Base-by-base conservation (phyloP, 2,888 invertebrate genomes). In the Cataglyphis cursor region DNA sequence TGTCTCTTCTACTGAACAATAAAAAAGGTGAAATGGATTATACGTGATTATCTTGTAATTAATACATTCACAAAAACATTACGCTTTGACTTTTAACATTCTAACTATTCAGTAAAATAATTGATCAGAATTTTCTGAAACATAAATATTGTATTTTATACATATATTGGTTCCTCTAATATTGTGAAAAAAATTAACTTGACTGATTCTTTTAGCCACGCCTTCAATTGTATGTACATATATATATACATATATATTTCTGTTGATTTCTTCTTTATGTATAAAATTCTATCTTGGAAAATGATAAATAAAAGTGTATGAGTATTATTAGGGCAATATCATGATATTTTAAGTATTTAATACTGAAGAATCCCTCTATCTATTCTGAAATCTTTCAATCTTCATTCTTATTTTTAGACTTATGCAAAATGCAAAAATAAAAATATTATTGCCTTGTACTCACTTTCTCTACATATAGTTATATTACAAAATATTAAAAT, bases 181-280 rank as follows among this genome's bases (percentile, higher is more conserved):
- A 31, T 44, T 61, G 10, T 31, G 6, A 8, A 31, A 44, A 74
- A 31, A n/a, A 28, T 38, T 6, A 57, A 62, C 6, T 44, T 62
- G 74, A 10, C 62, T 74, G 64, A 10, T 62, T 74, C 31, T 74
- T 44, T 21, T 21, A 62, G 31, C 5, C 41, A 44, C 9, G 41
- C 5, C 44, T 74, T 15, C 24, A 62, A 74, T 62, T 44, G 64
- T 28, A 5, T 21, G 15, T 44, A 31, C 21, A 73, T 5, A 10
- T 28, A 28, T 21, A 21, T 31, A 31, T 24, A 73, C 21, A 28
- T 70, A 57, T 70, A 54, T 6, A 10, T 6, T 21, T 62, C 2
- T n/a, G 59, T 73, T 73, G 15, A 73, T 41, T 61, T 59, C 21
- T n/a, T 41, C 9, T 73, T 28, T 35, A 41, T 28, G 15, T 61